Conservation (phyloP, 2,888 invertebrate genomes). For the Mayetiola destructor region DNA sequence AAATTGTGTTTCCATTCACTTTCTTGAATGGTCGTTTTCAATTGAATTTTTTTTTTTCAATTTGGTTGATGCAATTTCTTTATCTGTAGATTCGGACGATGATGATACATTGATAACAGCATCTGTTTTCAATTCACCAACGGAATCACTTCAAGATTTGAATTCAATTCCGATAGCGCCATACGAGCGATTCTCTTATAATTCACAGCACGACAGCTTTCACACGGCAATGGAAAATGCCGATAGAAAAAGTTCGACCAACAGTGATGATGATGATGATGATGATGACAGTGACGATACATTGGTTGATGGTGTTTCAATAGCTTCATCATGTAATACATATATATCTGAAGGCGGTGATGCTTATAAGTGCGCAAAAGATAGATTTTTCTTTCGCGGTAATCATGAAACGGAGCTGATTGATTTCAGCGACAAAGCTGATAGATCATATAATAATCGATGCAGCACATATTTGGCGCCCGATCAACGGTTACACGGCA, state of each 20-base stretch:
- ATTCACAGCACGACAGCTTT: not conserved
- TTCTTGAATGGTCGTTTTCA: not conserved
- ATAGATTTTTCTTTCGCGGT: constrained; percentile 25
- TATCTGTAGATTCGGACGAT: constrained; percentile 35
- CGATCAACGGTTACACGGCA: too few relatives aligned
- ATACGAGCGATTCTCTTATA: constrained; percentile 14
- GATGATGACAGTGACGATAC: constrained; percentile 19
- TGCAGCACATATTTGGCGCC: too few relatives aligned
- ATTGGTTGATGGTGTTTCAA: constrained; percentile 20
- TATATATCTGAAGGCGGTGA: constrained; percentile 41
- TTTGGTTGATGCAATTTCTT: not conserved
- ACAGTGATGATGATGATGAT: constrained; percentile 18
- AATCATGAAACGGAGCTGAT: constrained; percentile 10
- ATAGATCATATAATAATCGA: too few relatives aligned
- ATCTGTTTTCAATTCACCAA: constrained; percentile 21
- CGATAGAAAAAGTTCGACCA: constrained; percentile 15
- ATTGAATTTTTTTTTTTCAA: not conserved
- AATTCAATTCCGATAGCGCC: constrained; percentile 19
- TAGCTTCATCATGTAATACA: constrained; percentile 40
- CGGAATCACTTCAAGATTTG: constrained; percentile 20
- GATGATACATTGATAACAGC: constrained; percentile 33
- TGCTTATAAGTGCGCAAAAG: constrained; percentile 39
- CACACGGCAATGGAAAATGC: not conserved
- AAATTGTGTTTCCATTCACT: not conserved
- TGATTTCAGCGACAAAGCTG: not conserved